Evolutionary conservation across 2,797 vertebrate species (phyloP).

Genomic region (Ambastaia sidthimunki): DNA sequence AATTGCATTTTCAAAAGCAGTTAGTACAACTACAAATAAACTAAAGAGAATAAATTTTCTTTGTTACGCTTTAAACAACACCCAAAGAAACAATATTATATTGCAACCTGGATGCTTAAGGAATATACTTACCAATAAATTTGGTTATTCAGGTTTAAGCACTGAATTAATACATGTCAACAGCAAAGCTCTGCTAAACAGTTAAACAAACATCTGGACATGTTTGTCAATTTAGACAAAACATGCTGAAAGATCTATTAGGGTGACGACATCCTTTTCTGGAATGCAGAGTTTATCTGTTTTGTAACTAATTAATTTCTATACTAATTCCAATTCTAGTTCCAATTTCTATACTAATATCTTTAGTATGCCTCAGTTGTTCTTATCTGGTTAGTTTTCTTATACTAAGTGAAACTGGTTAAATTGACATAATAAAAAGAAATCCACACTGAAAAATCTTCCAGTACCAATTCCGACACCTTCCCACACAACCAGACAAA

Average conservation of each 20-base stretch:
- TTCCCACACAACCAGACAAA: slow-evolving; percentile 51
- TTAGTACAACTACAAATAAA: too few species aligned
- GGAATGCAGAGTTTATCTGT: not conserved
- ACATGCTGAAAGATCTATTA: not conserved
- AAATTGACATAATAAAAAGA: slow-evolving; percentile 44
- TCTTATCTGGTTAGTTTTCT: too few species aligned
- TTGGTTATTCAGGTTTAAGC: not conserved
- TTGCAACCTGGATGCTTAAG: not conserved
- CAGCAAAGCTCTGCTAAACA: not conserved
- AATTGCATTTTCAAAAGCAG: too few species aligned
- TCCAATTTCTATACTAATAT: too few species aligned
- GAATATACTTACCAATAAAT: too few species aligned
- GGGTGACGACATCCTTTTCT: not conserved
- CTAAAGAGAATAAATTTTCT: too few species aligned
- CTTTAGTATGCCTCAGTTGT: too few species aligned
- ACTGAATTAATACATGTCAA: not conserved
- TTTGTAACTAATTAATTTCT: too few species aligned
- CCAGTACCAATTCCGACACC: slow-evolving; percentile 49
- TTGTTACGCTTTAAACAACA: not conserved
- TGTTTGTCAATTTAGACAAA: not conserved
- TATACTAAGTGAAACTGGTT: slow-evolving; percentile 15
- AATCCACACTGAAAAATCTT: slow-evolving; percentile 43
- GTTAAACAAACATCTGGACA: not conserved
- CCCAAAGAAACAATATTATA: not conserved
- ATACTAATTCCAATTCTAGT: too few species aligned